Evolutionary conservation across 64 coral and sea anemone species (phyloP).

Genomic region (Dendronephthya gigantea): DNA sequence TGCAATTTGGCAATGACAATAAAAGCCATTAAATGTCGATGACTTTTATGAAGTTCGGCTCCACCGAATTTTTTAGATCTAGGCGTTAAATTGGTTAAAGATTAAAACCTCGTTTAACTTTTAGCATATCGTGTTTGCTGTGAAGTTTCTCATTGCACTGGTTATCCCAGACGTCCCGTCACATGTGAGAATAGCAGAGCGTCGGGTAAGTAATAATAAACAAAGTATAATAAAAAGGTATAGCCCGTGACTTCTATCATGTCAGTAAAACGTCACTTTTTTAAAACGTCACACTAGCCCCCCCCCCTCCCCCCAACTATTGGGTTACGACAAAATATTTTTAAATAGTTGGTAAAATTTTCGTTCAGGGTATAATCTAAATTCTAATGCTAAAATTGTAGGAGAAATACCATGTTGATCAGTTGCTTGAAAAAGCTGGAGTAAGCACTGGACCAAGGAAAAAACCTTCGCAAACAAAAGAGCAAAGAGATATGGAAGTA

Average conservation of each 20-base stretch:
- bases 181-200: slow-evolving; percentile 61
- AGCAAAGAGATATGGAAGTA: background rate
- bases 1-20: background rate
- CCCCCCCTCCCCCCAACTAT: no score
- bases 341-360: no score
- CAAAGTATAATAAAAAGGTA: no score
- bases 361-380: no score
- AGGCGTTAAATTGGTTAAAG: no score
- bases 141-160: slow-evolving; percentile 83
- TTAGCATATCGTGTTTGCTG: slow-evolving; percentile 87
- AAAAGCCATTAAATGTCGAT: background rate
- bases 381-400: slow-evolving; percentile 28
- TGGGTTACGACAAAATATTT: no score
- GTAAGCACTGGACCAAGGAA: slow-evolving; percentile 65
- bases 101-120: no score
- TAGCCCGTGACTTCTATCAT: background rate
- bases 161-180: slow-evolving; percentile 77
- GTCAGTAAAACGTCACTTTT: no score
- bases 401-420: slow-evolving; percentile 67
- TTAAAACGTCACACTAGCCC: no score
- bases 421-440: slow-evolving; percentile 63
- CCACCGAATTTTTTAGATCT: no score
- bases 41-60: no score
- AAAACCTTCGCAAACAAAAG: slow-evolving; percentile 39
- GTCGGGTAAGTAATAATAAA: slow-evolving; percentile 50